Base-by-base conservation (phyloP, 1,140 invertebrate genomes). In the Dufourea novaeangliae region DNA sequence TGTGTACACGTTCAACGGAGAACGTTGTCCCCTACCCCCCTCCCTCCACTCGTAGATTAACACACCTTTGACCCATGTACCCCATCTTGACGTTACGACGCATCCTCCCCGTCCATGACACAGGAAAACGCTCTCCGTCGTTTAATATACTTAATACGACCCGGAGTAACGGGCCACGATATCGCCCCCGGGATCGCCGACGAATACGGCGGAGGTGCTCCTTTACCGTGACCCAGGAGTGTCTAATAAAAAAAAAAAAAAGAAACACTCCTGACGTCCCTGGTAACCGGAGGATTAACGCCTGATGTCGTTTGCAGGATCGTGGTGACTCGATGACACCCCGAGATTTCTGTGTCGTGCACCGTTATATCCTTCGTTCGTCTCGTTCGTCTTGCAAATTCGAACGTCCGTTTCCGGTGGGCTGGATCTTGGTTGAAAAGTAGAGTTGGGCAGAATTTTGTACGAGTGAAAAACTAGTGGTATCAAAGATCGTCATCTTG, bases 1-100 rank as follows among this genome's bases (percentile, higher is more conserved):
- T 50, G 66, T n/a, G n/a, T n/a, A n/a, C 44, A 63, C 54, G 63
- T 68, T 54, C 73, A 39, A n/a, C 41, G 73, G 41, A 76, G 73
- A 69, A 54, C 68, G 39, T 57, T n/a, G n/a, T n/a, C n/a, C n/a
- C n/a, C n/a, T n/a, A n/a, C n/a, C n/a, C n/a, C n/a, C n/a, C n/a
- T 50, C 14, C 34, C 34, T 44, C 14, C 46, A 34, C 39, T 66
- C 29, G 37, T 69, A 75, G 54, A 61, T 76, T 68, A 50, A 69
- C 37, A 76, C 32, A 39, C 46, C 20, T 17, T 1, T 7, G 5
- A n/a, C 20, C 20, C 20, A 6, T n/a, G 20, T 50, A 4, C 12
- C 25, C 39, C 57, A 20, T 8, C 63, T 20, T 75, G 37, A 57
- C 73, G 62, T 57, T n/a, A 34, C 52, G 25, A 32, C 32, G 44